Conservation (phyloP, 2,797 vertebrate genomes). For the Florisuga fusca region DNA sequence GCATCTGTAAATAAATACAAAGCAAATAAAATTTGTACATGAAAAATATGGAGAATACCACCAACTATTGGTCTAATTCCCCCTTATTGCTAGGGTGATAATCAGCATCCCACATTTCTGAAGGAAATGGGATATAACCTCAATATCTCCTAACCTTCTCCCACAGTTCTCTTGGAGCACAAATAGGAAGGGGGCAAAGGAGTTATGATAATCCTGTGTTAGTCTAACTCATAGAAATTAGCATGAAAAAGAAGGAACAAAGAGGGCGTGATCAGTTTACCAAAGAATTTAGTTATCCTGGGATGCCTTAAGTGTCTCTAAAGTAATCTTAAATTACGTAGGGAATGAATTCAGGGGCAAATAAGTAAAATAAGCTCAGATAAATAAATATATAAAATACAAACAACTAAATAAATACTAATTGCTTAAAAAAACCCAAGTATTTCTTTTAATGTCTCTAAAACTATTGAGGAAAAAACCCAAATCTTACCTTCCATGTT, state of each 20-base stretch:
- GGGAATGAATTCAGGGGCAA: neutral
- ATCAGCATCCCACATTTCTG: neutral
- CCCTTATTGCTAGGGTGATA: neutral
- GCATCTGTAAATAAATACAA: slow-evolving; percentile 25
- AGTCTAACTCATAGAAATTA: neutral
- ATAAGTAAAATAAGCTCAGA: neutral
- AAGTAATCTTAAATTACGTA: too few species aligned
- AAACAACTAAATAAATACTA: neutral
- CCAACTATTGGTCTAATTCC: neutral
- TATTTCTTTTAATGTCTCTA: neutral
- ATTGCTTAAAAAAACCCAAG: rapidly evolving
- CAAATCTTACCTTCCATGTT: neutral
- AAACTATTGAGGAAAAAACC: neutral
- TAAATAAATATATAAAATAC: neutral
- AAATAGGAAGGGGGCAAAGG: neutral
- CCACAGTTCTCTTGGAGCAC: neutral
- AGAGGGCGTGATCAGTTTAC: neutral
- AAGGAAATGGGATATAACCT: neutral
- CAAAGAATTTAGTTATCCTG: neutral
- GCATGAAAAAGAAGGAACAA: neutral
- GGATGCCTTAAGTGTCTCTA: neutral
- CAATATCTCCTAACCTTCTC: neutral
- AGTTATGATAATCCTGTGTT: neutral
- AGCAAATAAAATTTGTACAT: neutral
- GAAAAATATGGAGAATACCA: neutral